A percentile compares a stretch with the other conserved stretches of the same genome.
These are phyloP conservation scores for Nipponia nippon DNA, from an alignment of 2,113 vertebrate genomes.

Conservation along the genomic window DNA sequence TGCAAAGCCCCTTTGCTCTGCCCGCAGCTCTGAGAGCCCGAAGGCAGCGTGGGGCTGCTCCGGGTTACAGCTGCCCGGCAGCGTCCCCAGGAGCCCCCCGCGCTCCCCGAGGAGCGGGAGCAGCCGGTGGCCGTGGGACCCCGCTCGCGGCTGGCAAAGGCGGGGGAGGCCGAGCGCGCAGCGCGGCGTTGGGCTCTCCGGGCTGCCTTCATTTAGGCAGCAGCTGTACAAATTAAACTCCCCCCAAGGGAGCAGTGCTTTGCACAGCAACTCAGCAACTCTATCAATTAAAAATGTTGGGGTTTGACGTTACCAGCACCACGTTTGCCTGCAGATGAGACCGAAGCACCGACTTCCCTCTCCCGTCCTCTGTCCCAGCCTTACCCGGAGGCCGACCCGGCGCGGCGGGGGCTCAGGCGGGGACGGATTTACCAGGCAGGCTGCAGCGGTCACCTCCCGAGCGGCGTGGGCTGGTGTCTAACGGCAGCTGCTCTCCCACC, in stretches of 20 bases:
- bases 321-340: rapidly evolving
- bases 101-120: not conserved
- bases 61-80: not conserved
- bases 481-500: not conserved
- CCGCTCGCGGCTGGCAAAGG: not conserved
- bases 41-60: not conserved
- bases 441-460: not conserved
- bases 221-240: not conserved
- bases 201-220: not conserved
- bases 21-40: not conserved
- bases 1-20: not conserved
- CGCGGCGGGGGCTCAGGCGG: rapidly evolving
- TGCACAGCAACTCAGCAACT: not conserved
- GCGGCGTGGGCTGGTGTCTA: rapidly evolving
- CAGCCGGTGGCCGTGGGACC: not conserved
- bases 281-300: not conserved
- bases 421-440: not conserved
- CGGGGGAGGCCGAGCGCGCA: not conserved
- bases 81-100: not conserved
- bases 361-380: not conserved
- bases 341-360: not conserved
- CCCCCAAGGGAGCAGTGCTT: not conserved
- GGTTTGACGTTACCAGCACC: not conserved
- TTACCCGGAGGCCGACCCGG: not conserved
- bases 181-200: not conserved